Evolutionary conservation across 1,140 invertebrate genomes (phyloP), one percentile per base, ranked within the genome.

Genomic region (Neoseiulus cucumeris): DNA sequence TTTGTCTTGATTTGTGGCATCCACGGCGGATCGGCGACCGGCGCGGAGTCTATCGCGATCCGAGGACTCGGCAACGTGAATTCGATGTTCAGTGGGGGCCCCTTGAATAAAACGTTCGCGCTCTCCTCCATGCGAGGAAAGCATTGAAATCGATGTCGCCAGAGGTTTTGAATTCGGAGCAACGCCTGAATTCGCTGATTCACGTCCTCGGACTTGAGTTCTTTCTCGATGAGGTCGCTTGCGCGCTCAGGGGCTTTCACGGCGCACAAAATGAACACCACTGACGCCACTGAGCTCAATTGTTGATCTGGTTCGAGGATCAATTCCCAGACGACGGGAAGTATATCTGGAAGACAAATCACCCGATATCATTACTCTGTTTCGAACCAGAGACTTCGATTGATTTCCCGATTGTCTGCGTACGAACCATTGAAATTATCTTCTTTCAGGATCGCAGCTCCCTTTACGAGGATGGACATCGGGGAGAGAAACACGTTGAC

Each of bases 41-140:
- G 87, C 66, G 91, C 77, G 33, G 86, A 89, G 75, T 94, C 90
- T 25, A 91, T 89, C 6, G 95, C 95, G 70, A 99, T 97, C 76
- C 95, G 94, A 0, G 96, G 96, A 0, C 94, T 98, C 0, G 95
- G 95, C 18, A 98, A 76, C 0, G 94, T 98, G 73, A 98, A 99
- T 73, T 99, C 96, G 68, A 99, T 98, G 22, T 90, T 89, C 0
- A 95, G 94, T 0, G 95, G 95, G 5, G 94, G 93, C 0, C 97
- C 86, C 80, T 98, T 98, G 72, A 98, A 97, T 0, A 85, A 86
- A 18, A 89, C 73, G 65, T 95, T 90, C 5, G 93, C 93, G 28
- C 87, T 86, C 74, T 98, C 93, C 77, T 99, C 96, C 91, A 99
- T 95, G 67, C 94, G 81, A 0, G 91, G 88, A 94, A 94, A 98